Conservation (phyloP, 2,113 vertebrate species). For the Pituophis catenifer region DNA sequence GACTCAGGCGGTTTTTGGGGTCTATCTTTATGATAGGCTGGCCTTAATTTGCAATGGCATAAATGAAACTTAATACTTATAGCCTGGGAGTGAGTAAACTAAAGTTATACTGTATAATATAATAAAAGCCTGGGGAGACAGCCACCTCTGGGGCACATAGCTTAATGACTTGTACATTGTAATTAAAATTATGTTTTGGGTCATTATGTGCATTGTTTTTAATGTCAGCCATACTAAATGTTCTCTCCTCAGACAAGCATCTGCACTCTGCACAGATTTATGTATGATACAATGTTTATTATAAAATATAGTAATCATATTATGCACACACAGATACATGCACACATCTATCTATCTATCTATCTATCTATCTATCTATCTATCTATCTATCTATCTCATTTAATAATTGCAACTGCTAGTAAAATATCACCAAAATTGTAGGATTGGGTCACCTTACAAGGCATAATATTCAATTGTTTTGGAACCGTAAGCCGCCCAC, state of each 20-base stretch:
- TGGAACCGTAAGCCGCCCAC: background rate
- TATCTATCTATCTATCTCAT: background rate
- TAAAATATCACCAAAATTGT: background rate
- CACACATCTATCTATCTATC: no score
- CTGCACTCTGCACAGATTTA: background rate
- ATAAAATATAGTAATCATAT: background rate
- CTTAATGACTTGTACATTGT: background rate
- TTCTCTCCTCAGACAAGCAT: background rate
- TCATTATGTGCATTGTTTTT: background rate
- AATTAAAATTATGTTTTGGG: background rate
- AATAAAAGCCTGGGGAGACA: background rate
- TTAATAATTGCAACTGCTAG: background rate
- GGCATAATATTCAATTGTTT: background rate
- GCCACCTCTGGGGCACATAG: background rate
- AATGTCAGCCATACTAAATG: background rate
- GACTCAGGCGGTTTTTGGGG: background rate
- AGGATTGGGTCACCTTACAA: background rate
- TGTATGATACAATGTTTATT: background rate
- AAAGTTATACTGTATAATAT: background rate
- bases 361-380: no score
- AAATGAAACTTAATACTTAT: background rate
- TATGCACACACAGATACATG: no score
- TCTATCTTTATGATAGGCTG: background rate
- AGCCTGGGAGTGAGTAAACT: background rate
- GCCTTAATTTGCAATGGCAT: background rate